Percentiles rank a stretch among this genome's conserved stretches.
Evolutionary conservation across 2,888 invertebrate species (phyloP).

Genomic region (Tetanocera ferruginea): DNA sequence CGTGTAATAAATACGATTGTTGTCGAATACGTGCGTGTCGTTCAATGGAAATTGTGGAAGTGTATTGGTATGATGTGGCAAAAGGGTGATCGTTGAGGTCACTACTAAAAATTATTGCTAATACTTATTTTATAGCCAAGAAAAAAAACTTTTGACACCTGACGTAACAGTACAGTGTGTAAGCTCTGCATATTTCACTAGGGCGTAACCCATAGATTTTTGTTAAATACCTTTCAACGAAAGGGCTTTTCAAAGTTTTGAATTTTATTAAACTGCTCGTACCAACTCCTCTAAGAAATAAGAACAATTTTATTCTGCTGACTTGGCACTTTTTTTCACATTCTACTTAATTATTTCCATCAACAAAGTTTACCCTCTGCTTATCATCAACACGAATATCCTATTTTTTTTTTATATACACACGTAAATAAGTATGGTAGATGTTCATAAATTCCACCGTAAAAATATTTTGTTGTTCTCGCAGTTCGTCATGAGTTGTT

Average conservation of each 20-base stretch:
- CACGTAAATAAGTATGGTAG: neutral
- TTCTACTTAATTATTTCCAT: neutral
- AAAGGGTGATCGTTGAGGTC: slow-evolving; percentile 9
- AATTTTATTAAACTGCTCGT: neutral
- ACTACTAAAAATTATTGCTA: neutral
- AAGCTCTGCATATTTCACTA: neutral
- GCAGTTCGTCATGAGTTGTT: slow-evolving; percentile 17
- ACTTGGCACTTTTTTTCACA: slow-evolving; percentile 20
- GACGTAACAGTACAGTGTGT: neutral
- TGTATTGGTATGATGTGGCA: neutral
- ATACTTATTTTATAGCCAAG: neutral
- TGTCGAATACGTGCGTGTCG: neutral
- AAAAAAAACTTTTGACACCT: neutral
- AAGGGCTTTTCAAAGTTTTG: neutral
- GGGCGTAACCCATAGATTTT: neutral
- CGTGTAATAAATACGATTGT: neutral
- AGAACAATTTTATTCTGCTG: slow-evolving; percentile 5
- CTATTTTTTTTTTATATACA: neutral
- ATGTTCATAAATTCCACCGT: neutral
- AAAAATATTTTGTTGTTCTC: neutral
- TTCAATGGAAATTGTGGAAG: neutral
- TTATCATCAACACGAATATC: slow-evolving; percentile 17
- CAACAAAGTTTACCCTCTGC: slow-evolving; percentile 11
- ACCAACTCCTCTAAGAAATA: neutral
- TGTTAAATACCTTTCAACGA: slow-evolving; percentile 3